Evolutionary conservation across 2,113 vertebrate species (phyloP).

Genomic region (Ochotona curzoniae): DNA sequence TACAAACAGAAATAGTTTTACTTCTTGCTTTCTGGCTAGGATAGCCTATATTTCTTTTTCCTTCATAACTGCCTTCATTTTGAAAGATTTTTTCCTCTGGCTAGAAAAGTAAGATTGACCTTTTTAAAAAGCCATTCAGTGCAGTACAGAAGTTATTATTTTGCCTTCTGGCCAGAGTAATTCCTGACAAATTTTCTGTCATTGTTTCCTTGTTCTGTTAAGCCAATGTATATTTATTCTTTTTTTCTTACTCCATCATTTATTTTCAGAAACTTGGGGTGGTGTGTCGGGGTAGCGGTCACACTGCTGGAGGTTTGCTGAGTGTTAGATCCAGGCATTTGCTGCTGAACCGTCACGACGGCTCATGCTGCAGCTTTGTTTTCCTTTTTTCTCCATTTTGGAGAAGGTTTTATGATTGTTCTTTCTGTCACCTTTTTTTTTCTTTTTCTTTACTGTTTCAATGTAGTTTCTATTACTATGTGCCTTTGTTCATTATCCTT

Average conservation of each 20-base stretch:
- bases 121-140: not conserved
- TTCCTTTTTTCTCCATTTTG: not conserved
- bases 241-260: not conserved
- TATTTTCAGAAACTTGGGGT: not conserved
- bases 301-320: not conserved
- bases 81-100: not conserved
- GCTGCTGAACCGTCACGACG: too few relatives aligned
- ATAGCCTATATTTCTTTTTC: not conserved
- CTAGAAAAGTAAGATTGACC: not conserved
- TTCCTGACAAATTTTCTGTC: not conserved
- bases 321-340: conserved; percentile 15
- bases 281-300: not conserved
- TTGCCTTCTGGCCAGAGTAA: not conserved
- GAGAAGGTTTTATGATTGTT: not conserved
- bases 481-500: not conserved
- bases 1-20: not conserved
- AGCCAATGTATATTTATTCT: not conserved
- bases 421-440: too few relatives aligned
- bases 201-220: not conserved
- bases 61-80: not conserved
- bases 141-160: not conserved
- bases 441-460: not conserved
- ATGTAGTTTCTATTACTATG: not conserved
- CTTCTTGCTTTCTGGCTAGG: not conserved
- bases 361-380: too few relatives aligned